These are phyloP conservation scores for Scarus forsteni DNA, from an alignment of 2,797 vertebrate genomes.

Conservation along the genomic window DNA sequence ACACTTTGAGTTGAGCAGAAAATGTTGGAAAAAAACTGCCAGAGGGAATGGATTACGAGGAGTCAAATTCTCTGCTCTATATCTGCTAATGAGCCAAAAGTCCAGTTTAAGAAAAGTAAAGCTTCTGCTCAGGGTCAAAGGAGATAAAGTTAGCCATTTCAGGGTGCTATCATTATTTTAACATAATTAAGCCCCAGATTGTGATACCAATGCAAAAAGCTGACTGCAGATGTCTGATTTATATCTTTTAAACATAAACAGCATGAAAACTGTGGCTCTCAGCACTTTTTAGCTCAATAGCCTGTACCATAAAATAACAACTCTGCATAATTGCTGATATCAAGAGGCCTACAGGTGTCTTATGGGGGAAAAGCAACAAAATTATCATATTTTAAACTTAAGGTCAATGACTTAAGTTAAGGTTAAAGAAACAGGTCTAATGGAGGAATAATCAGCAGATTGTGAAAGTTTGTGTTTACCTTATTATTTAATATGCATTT, in stretches of 20 bases:
- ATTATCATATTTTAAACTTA: background rate
- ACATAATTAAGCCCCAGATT: conserved; percentile 5
- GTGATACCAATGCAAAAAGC: conserved; percentile 1
- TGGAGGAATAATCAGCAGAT: conserved; percentile 8
- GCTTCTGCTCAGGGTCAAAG: conserved; percentile 1
- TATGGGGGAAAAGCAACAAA: background rate
- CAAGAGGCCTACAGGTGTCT: background rate
- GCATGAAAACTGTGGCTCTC: background rate
- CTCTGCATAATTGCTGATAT: conserved; percentile 11
- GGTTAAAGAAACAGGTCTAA: background rate
- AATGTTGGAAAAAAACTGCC: conserved; percentile 7
- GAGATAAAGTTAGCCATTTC: background rate
- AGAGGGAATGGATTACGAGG: conserved; percentile 19
- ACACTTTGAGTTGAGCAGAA: conserved; percentile 25
- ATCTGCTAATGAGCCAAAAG: conserved; percentile 20
- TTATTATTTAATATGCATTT: no score
- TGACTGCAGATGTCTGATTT: conserved; percentile 6
- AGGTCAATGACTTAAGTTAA: background rate
- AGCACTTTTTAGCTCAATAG: background rate
- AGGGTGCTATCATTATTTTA: background rate
- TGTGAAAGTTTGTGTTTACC: background rate
- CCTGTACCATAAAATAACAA: background rate
- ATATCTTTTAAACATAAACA: conserved; percentile 9
- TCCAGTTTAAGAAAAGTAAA: conserved; percentile 12
- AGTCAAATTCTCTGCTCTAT: conserved; percentile 7